Evolutionary conservation across 2,888 invertebrate genomes (phyloP).

Genomic region (Drosophila antonietae): DNA sequence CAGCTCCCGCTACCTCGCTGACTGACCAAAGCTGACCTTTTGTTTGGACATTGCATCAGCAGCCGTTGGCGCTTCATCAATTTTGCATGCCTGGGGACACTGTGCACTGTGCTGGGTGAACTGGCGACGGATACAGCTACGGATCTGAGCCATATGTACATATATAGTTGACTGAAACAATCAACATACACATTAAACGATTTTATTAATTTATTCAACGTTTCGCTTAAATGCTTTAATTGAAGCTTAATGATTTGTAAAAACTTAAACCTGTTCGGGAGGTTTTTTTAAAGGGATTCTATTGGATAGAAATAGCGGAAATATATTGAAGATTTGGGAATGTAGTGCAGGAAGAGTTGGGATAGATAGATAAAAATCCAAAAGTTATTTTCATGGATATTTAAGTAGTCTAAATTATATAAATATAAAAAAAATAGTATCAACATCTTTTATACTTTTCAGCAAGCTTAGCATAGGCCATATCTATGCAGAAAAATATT

Average conservation of each 20-base stretch:
- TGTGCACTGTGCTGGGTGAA: conserved; percentile 16
- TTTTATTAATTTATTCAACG: conserved; percentile 71
- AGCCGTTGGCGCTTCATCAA: conserved; percentile 51
- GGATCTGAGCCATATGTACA: conserved; percentile 10
- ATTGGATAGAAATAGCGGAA: background rate
- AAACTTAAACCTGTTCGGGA: background rate
- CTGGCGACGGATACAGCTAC: conserved; percentile 35
- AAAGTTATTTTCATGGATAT: background rate
- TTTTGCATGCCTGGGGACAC: conserved; percentile 56
- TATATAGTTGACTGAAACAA: conserved; percentile 56
- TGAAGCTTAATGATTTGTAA: conserved; percentile 37
- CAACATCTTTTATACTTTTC: background rate
- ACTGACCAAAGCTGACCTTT: conserved; percentile 45
- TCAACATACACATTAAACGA: conserved; percentile 71
- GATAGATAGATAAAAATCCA: no score
- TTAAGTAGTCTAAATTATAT: background rate
- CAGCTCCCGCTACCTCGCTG: background rate
- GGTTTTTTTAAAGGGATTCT: conserved; percentile 8
- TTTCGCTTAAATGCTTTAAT: conserved; percentile 49
- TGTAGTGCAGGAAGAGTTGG: no score
- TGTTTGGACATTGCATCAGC: conserved; percentile 48
- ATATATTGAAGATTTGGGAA: background rate
- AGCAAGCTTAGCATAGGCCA: background rate
- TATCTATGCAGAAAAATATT: background rate
- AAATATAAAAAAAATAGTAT: background rate